Conservation (phyloP, 2,888 invertebrate genomes). For the Hydroisotoma schaefferi region DNA sequence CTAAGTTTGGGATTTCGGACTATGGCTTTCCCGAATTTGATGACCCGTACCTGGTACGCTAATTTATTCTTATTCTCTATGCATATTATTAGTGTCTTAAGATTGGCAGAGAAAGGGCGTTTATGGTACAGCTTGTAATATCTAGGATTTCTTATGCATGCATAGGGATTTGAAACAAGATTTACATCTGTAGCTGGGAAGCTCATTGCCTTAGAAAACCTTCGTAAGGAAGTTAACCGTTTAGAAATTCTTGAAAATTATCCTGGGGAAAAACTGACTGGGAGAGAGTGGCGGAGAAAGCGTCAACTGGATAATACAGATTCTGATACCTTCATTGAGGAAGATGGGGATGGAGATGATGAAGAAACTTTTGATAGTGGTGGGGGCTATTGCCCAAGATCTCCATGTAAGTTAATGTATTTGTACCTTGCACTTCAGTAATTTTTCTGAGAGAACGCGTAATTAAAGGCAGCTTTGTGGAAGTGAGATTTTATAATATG, state of each 20-base stretch:
- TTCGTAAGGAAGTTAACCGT: slow-evolving; percentile 35
- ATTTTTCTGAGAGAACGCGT: neutral
- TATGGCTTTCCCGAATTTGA: slow-evolving; percentile 69
- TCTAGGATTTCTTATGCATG: too few relatives aligned
- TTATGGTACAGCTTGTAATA: too few relatives aligned
- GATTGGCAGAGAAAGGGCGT: too few relatives aligned
- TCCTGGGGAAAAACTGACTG: slow-evolving; percentile 43
- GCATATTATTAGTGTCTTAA: too few relatives aligned
- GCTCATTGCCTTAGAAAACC: slow-evolving; percentile 38
- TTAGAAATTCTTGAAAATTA: slow-evolving; percentile 43
- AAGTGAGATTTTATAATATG: too few relatives aligned
- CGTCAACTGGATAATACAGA: slow-evolving; percentile 14
- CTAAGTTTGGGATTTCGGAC: slow-evolving; percentile 38
- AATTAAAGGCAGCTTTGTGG: too few relatives aligned
- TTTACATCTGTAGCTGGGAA: slow-evolving; percentile 39
- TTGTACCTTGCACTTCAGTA: neutral
- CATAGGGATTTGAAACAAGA: slow-evolving; percentile 46
- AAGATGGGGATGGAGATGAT: slow-evolving; percentile 8
- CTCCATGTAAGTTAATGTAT: slow-evolving; percentile 30
- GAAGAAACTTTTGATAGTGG: slow-evolving; percentile 18
- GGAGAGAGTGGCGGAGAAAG: slow-evolving; percentile 38
- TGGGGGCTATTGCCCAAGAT: slow-evolving; percentile 27
- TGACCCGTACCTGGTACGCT: slow-evolving; percentile 73
- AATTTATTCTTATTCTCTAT: too few relatives aligned
- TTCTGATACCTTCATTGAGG: neutral